Evolutionary conservation across 2,888 invertebrate species (phyloP).

Genomic region (Hanleya hanleyi): DNA sequence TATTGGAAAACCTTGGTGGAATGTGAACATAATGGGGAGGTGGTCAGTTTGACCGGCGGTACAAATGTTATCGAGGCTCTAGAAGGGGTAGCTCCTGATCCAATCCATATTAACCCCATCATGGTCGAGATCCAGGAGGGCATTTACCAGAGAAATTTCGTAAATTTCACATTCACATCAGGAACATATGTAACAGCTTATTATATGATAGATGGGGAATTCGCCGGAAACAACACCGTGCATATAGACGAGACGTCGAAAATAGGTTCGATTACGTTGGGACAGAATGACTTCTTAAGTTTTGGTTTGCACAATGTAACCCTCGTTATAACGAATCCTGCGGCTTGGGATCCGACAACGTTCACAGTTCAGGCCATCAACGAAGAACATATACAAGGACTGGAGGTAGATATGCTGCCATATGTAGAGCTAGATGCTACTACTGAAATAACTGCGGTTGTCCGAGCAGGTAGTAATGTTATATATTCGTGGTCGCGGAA

Average conservation of each 20-base stretch:
- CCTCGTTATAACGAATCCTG: not conserved
- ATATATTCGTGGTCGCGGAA: not conserved
- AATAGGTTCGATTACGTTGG: not conserved
- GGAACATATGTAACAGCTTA: not conserved
- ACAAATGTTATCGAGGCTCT: not conserved
- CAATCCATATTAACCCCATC: not conserved
- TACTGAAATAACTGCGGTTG: not conserved
- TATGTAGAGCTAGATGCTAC: not conserved
- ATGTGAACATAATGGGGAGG: not conserved
- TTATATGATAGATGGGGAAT: not conserved
- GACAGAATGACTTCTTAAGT: not conserved
- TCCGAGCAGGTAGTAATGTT: not conserved
- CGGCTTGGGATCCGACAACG: not conserved
- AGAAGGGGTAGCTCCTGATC: not conserved
- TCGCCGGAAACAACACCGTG: not conserved
- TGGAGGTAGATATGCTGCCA: not conserved
- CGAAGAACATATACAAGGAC: not conserved
- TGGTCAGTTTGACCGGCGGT: not conserved
- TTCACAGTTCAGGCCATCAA: not conserved
- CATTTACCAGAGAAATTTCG: not conserved
- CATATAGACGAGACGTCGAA: not conserved
- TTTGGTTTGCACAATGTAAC: not conserved
- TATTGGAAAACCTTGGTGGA: not conserved
- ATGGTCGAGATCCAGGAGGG: not conserved
- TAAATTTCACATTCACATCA: not conserved